These are phyloP conservation scores for Marasmarcha lunaedactyla DNA, from an alignment of 2,888 invertebrate genomes.

Conservation along the genomic window DNA sequence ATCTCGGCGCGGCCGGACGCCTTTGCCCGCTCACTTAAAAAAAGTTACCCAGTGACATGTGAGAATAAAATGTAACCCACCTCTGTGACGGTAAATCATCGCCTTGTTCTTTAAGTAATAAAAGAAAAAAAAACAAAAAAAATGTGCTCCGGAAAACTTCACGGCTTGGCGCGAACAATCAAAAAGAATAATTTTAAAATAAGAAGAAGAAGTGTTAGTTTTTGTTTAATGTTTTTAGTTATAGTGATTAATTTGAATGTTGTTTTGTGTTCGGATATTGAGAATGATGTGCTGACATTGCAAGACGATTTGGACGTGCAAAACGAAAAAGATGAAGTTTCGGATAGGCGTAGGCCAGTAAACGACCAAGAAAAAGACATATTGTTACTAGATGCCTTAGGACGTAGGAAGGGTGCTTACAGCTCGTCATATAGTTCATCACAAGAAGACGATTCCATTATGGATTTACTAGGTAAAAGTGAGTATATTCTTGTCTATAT, in stretches of 20 bases:
- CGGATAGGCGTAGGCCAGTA: slow-evolving; percentile 61
- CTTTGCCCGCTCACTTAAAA: slow-evolving; percentile 7
- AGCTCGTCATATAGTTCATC: slow-evolving; percentile 43
- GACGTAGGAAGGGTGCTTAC: slow-evolving; percentile 72
- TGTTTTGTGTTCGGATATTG: slow-evolving; percentile 36
- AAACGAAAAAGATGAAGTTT: slow-evolving; percentile 36
- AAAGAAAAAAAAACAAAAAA: slow-evolving; percentile 16
- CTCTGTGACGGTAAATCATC: slow-evolving; percentile 8
- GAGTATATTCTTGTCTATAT: slow-evolving; percentile 35
- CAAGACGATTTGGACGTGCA: slow-evolving; percentile 49
- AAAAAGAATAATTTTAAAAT: slow-evolving; percentile 42
- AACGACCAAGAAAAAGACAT: slow-evolving; percentile 82
- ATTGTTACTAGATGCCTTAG: slow-evolving; percentile 78
- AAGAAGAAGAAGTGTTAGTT: slow-evolving; percentile 28
- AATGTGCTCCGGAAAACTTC: slow-evolving; percentile 18
- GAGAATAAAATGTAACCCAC: slow-evolving; percentile 8
- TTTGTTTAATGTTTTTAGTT: slow-evolving; percentile 14
- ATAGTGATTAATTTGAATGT: slow-evolving; percentile 24
- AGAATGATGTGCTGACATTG: slow-evolving; percentile 55
- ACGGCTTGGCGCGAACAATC: slow-evolving; percentile 10
- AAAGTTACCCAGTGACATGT: not conserved
- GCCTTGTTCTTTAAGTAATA: slow-evolving; percentile 4
- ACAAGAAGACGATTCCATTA: slow-evolving; percentile 77
- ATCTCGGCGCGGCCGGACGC: slow-evolving; percentile 45
- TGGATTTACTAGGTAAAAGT: slow-evolving; percentile 90